These are phyloP conservation scores for Lucifuga dentata DNA, from an alignment of 2,113 vertebrate genomes.

Conservation along the genomic window DNA sequence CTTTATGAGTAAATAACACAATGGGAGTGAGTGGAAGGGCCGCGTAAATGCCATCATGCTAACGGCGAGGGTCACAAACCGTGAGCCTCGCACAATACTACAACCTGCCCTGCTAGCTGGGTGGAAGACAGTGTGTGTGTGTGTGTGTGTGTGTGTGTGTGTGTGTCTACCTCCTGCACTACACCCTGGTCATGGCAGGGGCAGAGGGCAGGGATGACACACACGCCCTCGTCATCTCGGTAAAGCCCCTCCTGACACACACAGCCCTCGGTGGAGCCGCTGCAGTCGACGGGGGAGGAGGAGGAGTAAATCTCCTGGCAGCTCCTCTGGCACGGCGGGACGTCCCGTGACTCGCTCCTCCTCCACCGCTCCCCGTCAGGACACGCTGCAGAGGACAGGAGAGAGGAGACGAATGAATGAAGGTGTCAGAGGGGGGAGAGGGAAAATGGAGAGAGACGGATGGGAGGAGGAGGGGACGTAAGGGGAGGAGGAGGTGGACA, in stretches of 20 bases:
- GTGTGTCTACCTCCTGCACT: constrained; percentile 73
- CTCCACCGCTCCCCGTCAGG: constrained; percentile 85
- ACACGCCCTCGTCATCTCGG: constrained; percentile 77
- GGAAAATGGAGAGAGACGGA: background rate
- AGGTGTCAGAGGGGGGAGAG: background rate
- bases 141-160: background rate
- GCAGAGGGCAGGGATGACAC: constrained; percentile 85
- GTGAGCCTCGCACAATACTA: constrained; percentile 25
- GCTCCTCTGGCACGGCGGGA: constrained; percentile 81
- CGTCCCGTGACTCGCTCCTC: constrained; percentile 24
- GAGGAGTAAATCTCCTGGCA: constrained; percentile 81
- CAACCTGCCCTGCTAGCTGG: constrained; percentile 29
- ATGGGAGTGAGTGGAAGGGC: constrained; percentile 47
- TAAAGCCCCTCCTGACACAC: constrained; percentile 84
- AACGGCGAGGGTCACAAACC: constrained; percentile 23
- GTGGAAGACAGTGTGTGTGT: constrained; percentile 19
- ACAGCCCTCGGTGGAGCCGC: constrained; percentile 74
- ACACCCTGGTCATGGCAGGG: constrained; percentile 81
- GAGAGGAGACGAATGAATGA: background rate
- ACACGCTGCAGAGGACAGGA: constrained; percentile 76
- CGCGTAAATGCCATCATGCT: constrained; percentile 23
- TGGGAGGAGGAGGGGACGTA: background rate
- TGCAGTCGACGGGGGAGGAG: constrained; percentile 69
- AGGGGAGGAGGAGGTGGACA: background rate
- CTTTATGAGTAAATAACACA: constrained; percentile 74